Evolutionary conservation across 2,113 vertebrate species (phyloP).

Genomic region (Siniperca knerii): DNA sequence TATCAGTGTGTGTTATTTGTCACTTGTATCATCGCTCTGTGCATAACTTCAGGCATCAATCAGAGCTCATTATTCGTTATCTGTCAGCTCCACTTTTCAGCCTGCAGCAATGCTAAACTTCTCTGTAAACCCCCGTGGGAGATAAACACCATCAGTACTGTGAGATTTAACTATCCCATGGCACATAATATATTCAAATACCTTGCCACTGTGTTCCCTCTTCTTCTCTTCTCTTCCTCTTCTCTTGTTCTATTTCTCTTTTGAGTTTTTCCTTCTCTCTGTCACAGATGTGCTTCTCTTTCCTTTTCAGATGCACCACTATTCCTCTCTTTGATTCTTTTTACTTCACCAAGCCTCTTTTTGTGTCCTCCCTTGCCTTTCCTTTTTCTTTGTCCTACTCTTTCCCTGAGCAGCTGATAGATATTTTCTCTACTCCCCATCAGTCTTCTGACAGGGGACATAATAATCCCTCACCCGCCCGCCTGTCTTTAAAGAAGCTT

Average conservation of each 20-base stretch:
- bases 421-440: constrained; percentile 43
- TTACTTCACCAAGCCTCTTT: neutral
- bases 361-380: constrained; percentile 24
- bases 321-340: constrained; percentile 27
- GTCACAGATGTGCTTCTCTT: constrained; percentile 1
- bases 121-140: constrained; percentile 43
- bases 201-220: constrained; percentile 20
- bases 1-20: constrained; percentile 3
- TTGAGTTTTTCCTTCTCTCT: neutral
- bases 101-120: constrained; percentile 56
- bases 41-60: constrained; percentile 52
- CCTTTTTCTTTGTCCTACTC: constrained; percentile 16
- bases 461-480: constrained; percentile 57
- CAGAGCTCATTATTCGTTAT: constrained; percentile 62
- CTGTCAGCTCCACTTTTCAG: constrained; percentile 53
- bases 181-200: constrained; percentile 57
- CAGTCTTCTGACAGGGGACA: constrained; percentile 38
- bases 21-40: constrained; percentile 26
- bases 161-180: constrained; percentile 36
- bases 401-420: constrained; percentile 34
- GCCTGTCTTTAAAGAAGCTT: constrained; percentile 32
- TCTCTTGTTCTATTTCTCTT: constrained; percentile 11
- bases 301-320: constrained; percentile 1
- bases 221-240: no score
- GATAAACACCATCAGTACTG: constrained; percentile 65